These are phyloP conservation scores for Steromphala cineraria DNA, from an alignment of 2,888 invertebrate species.

Conservation along the genomic window DNA sequence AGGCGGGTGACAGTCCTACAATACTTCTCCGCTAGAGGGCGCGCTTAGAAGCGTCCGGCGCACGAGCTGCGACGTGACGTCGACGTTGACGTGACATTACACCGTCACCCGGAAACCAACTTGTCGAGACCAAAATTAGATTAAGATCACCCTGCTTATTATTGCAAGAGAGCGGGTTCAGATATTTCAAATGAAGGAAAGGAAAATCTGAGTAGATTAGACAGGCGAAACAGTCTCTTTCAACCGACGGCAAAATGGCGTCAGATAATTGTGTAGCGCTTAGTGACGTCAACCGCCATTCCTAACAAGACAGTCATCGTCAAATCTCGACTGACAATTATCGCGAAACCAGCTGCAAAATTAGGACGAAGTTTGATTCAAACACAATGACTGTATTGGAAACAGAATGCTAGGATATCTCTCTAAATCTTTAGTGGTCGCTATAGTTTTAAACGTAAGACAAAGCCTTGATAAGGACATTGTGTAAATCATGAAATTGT, in stretches of 20 bases:
- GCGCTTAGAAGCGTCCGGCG: neutral
- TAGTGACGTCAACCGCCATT: neutral
- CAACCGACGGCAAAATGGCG: constrained; percentile 9
- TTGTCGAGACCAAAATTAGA: constrained; percentile 11
- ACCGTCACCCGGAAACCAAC: constrained; percentile 21
- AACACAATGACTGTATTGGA: too few species aligned
- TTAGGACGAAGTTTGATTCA: too few species aligned
- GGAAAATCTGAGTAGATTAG: constrained; percentile 7
- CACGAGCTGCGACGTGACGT: constrained; percentile 16
- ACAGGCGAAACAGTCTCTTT: constrained; percentile 10
- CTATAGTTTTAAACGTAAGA: too few species aligned
- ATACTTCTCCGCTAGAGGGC: constrained; percentile 4
- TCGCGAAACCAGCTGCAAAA: too few species aligned
- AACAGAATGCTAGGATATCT: too few species aligned
- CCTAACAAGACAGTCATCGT: too few species aligned
- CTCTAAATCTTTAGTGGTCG: too few species aligned
- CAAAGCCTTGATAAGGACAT: too few species aligned
- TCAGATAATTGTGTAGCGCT: neutral
- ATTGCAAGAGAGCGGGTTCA: neutral
- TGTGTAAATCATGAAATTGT: too few species aligned
- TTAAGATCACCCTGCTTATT: constrained; percentile 17
- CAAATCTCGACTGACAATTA: too few species aligned
- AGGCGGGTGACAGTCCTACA: neutral
- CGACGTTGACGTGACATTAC: constrained; percentile 12
- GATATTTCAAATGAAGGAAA: neutral